Percentiles rank a stretch among this genome's conserved stretches.
Conservation (phyloP, 1,140 invertebrate species). For the Steinernema khuongi region DNA sequence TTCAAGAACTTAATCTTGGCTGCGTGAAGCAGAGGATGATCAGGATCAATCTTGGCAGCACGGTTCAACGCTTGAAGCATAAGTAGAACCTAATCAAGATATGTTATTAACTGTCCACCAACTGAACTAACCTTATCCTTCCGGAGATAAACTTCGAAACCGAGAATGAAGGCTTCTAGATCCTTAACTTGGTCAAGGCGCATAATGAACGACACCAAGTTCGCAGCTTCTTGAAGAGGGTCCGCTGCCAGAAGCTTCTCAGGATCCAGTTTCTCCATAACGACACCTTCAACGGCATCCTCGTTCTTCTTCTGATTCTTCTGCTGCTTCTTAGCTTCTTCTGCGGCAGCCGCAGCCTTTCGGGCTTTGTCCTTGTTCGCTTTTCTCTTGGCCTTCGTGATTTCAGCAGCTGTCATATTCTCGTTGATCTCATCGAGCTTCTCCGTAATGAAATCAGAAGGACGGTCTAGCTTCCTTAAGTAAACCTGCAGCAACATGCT, state of each 20-base stretch:
- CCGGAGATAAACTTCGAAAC: constrained; percentile 47
- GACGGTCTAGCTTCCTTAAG: constrained; percentile 36
- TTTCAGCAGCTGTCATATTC: constrained; percentile 39
- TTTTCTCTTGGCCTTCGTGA: constrained; percentile 43
- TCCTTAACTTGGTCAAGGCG: constrained; percentile 38
- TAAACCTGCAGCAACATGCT: constrained; percentile 31
- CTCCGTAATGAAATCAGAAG: constrained; percentile 32
- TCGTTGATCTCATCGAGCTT: constrained; percentile 24
- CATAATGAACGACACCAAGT: constrained; percentile 51
- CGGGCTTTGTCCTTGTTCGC: constrained; percentile 45
- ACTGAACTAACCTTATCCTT: constrained; percentile 47
- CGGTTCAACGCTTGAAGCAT: constrained; percentile 50
- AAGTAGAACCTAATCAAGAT: constrained; percentile 40
- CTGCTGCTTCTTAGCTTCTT: constrained; percentile 44
- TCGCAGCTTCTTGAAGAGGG: constrained; percentile 56
- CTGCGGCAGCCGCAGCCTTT: constrained; percentile 33
- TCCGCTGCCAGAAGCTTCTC: constrained; percentile 42
- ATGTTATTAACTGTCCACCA: constrained; percentile 5
- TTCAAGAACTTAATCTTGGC: constrained; percentile 35
- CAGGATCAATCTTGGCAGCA: constrained; percentile 36
- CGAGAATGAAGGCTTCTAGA: constrained; percentile 41
- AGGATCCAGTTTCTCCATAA: constrained; percentile 40
- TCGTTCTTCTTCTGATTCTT: constrained; percentile 45
- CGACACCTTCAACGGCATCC: constrained; percentile 43
- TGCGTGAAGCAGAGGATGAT: constrained; percentile 34